Percentiles rank a stretch among this genome's conserved stretches.
Evolutionary conservation across 2,113 vertebrate species (phyloP).

Genomic region (Cygnus buccinator): DNA sequence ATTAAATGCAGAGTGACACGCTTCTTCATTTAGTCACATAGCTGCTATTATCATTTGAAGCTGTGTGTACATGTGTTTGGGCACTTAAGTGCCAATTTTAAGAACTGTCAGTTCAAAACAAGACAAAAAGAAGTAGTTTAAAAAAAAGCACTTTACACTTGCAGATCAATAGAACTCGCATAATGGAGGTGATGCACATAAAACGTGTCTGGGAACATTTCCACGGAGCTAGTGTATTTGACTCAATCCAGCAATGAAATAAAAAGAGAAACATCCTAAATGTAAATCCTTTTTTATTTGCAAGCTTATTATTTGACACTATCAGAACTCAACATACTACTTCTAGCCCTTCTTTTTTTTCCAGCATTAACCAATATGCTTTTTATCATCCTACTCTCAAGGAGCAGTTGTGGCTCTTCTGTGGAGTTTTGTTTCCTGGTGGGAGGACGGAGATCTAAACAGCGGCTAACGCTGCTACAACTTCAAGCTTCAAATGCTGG

Average conservation of each 20-base stretch:
- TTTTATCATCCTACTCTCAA: not conserved
- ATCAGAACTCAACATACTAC: not conserved
- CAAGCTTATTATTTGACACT: not conserved
- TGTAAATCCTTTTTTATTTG: rapidly evolving
- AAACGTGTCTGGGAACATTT: not conserved
- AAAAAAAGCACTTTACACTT: not conserved
- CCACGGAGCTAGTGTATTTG: not conserved
- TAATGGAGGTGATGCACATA: not conserved
- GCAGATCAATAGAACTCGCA: not conserved
- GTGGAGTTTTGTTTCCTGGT: not conserved
- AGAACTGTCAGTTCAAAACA: not conserved
- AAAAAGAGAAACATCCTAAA: not conserved
- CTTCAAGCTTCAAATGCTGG: not conserved
- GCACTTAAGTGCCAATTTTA: not conserved
- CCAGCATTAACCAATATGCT: not conserved
- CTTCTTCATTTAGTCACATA: not conserved
- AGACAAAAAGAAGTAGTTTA: not conserved
- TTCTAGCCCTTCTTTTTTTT: not conserved
- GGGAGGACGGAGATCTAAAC: not conserved
- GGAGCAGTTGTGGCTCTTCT: not conserved
- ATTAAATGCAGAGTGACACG: not conserved
- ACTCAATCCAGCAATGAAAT: not conserved
- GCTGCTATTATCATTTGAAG: not conserved
- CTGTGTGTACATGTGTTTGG: not conserved
- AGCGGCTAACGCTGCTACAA: not conserved